Conservation (phyloP, 1,140 invertebrate genomes). For the Apis dorsata region DNA sequence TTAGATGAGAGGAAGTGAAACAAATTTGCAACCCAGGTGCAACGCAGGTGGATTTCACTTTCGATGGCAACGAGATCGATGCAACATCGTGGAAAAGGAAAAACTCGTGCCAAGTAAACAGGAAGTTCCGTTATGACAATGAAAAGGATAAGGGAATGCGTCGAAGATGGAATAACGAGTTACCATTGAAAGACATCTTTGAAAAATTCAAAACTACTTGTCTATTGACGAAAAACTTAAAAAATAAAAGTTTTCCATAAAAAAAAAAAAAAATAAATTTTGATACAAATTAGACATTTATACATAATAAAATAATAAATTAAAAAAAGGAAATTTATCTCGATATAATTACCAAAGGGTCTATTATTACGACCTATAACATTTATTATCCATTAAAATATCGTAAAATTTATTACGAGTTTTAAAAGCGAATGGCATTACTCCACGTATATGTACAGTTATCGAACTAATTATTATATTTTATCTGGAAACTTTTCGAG, state of each 20-base stretch:
- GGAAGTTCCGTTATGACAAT: not conserved
- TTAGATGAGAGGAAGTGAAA: not conserved
- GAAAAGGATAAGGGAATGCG: not conserved
- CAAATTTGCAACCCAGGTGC: slow-evolving; percentile 5
- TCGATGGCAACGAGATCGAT: slow-evolving; percentile 25
- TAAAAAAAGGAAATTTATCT: too few species aligned
- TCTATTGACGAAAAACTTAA: too few species aligned
- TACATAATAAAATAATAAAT: too few species aligned
- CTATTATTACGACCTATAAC: too few species aligned
- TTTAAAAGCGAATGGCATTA: not conserved
- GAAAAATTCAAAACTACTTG: not conserved
- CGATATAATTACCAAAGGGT: not conserved
- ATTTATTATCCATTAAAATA: not conserved
- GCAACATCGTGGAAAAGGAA: not conserved
- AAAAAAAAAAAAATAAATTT: too few species aligned
- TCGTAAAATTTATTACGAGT: not conserved
- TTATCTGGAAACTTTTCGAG: not conserved
- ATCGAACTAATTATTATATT: not conserved
- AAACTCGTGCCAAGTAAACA: slow-evolving; percentile 24
- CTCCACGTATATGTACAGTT: not conserved
- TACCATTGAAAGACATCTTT: not conserved
- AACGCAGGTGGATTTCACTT: slow-evolving; percentile 6
- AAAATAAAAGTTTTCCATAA: too few species aligned
- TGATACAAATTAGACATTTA: too few species aligned
- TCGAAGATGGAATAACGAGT: not conserved